These are phyloP conservation scores for Stomatorhinus ivindoensis DNA, from an alignment of 2,113 vertebrate species.

Conservation along the genomic window DNA sequence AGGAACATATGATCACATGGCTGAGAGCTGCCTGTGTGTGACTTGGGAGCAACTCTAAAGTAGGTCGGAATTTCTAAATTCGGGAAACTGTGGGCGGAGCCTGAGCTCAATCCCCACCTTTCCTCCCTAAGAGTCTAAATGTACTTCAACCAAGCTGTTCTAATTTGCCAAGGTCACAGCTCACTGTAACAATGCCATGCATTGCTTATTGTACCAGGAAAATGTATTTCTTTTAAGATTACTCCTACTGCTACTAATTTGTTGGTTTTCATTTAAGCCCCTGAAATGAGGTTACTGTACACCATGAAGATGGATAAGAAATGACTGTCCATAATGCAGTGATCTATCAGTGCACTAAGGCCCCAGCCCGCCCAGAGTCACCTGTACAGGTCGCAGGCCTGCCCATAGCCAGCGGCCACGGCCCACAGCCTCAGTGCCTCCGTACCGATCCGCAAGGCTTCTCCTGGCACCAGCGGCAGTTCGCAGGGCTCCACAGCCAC, in stretches of 20 bases:
- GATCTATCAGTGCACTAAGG: not conserved
- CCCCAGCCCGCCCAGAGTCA: conserved; percentile 36
- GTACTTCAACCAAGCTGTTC: not conserved
- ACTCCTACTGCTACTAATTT: not conserved
- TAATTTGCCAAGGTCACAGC: not conserved
- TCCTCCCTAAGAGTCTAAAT: not conserved
- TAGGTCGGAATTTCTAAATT: not conserved
- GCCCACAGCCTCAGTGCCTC: conserved; percentile 85
- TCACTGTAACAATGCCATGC: not conserved
- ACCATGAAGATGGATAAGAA: not conserved
- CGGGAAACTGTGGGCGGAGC: not conserved
- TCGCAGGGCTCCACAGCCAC: conserved; percentile 71
- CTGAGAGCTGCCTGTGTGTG: not conserved
- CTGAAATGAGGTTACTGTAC: not conserved
- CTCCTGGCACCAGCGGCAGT: conserved; percentile 65
- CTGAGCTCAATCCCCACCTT: not conserved
- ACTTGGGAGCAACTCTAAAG: not conserved
- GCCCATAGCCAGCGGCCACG: conserved; percentile 77
- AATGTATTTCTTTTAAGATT: not conserved
- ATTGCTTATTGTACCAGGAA: not conserved
- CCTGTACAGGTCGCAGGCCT: conserved; percentile 80
- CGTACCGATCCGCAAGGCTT: conserved; percentile 65
- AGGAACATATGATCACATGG: not conserved
- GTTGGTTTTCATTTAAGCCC: not conserved
- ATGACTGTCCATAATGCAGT: not conserved